Evolutionary conservation across 2,888 invertebrate genomes (phyloP).

Genomic region (Agrochola circellaris): DNA sequence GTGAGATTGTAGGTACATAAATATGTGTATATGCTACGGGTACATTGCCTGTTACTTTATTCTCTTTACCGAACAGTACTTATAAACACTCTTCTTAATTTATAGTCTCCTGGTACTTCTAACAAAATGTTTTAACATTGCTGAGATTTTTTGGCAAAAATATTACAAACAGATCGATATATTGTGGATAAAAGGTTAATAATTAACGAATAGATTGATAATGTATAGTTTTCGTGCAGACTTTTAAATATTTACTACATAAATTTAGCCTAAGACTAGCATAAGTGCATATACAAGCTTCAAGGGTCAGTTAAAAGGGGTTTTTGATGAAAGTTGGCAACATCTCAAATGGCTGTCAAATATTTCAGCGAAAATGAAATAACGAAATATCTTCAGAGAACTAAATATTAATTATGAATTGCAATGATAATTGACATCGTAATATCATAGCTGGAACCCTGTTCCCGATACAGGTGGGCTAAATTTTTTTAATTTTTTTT

Average conservation of each 20-base stretch:
- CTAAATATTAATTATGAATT: too few species aligned
- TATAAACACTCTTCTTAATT: conserved; percentile 49
- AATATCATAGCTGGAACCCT: too few species aligned
- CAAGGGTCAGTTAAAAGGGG: background rate
- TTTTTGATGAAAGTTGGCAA: background rate
- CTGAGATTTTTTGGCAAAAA: conserved; percentile 24
- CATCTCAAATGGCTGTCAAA: background rate
- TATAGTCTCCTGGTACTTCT: conserved; percentile 43
- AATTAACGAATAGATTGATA: conserved; percentile 7
- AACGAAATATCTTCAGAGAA: too few species aligned
- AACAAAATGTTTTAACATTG: conserved; percentile 29
- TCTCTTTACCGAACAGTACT: background rate
- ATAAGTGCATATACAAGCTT: background rate
- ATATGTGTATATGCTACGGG: background rate
- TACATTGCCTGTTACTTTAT: conserved; percentile 34
- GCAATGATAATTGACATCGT: too few species aligned
- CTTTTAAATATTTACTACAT: background rate
- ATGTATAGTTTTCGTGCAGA: conserved; percentile 1
- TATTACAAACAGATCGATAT: background rate
- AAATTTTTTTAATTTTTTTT: too few species aligned
- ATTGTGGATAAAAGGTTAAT: background rate
- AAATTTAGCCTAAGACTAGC: background rate
- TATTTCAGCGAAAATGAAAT: background rate
- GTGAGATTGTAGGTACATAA: background rate
- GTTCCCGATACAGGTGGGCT: too few species aligned